These are phyloP conservation scores for Tachysurus fulvidraco DNA, from an alignment of 2,113 vertebrate species.

Conservation along the genomic window DNA sequence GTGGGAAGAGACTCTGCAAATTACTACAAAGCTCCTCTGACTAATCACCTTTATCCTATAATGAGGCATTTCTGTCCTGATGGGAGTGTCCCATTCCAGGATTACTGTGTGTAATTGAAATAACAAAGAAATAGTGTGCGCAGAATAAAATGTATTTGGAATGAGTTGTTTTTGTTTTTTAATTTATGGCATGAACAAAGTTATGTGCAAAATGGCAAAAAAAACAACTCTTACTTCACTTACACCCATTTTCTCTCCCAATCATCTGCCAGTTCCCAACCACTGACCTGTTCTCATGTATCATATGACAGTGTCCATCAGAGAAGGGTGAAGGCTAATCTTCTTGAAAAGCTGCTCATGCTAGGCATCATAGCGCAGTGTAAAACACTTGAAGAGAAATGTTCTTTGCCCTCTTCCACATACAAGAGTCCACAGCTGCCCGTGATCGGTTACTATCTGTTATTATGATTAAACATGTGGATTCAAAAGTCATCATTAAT, in stretches of 20 bases:
- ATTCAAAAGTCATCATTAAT: not conserved
- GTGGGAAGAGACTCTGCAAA: not conserved
- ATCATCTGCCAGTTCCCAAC: not conserved
- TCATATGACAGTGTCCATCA: not conserved
- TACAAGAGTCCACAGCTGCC: not conserved
- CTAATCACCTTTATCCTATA: not conserved
- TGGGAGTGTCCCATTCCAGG: not conserved
- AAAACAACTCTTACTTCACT: not conserved
- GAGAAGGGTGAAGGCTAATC: not conserved
- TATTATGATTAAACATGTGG: not conserved
- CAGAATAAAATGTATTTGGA: not conserved
- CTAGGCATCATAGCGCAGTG: not conserved
- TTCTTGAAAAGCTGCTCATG: not conserved
- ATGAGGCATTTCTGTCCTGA: not conserved
- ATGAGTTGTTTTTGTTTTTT: not conserved
- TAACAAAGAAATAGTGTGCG: not conserved
- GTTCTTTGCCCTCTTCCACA: not conserved
- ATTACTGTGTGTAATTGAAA: not conserved
- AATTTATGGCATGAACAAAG: not conserved
- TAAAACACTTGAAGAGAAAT: not conserved
- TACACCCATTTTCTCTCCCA: not conserved
- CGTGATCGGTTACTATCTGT: not conserved
- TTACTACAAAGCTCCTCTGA: not conserved
- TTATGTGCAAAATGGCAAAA: not conserved
- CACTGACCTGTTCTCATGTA: not conserved